Base-by-base conservation (phyloP, 2,797 vertebrate genomes). In the Urocyon cinereoargenteus region DNA sequence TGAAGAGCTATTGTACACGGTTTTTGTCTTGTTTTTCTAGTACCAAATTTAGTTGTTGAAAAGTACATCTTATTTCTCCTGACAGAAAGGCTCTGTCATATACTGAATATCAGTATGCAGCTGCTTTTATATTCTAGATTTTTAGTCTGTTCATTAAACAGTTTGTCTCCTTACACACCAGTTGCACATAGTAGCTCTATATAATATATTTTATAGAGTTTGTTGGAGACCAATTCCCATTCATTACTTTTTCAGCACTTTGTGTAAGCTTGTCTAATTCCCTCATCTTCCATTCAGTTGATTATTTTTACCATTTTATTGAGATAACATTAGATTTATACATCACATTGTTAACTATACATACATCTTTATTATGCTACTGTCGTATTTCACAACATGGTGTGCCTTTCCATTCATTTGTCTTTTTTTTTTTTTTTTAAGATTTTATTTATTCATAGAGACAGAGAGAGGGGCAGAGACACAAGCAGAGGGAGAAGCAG, bases 71-170 rank as follows among this genome's bases (percentile, higher is more conserved):
- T 91, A 49, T 62, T 36, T 77, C 66, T 36, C n/a, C 61, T 78
- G 31, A 78, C 16, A 66, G 55, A 83, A 91, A 59, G 15, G 15
- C 57, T n/a, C 84, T 84, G 51, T 75, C 55, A 66, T 55, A 34
- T 15, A 36, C 28, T 66, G 36, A 87, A 51, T 84, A 70, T 92
- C 36, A 53, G 12, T 73, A 66, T 61, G 57, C 22, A 75, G 13
- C 72, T 93, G n/a, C n/a, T 78, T 12, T 64, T 87, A 24, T 79
- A 85, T 91, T 75, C 49, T 85, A 45, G 18, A 66, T 26, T 61
- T 91, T 75, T 85, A 28, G 36, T 73, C 75, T 97, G 7, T 79
- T 91, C 62, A 45, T 77, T 77, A 64, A 87, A 68, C 28, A 79
- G 22, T 81, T 55, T 91, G 18, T 83, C 40, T 66, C 0, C 73